A percentile compares a stretch with the other conserved stretches of the same genome.
Conservation (phyloP, 2,888 invertebrate species). For the Caenorhabditis zanzibari region DNA sequence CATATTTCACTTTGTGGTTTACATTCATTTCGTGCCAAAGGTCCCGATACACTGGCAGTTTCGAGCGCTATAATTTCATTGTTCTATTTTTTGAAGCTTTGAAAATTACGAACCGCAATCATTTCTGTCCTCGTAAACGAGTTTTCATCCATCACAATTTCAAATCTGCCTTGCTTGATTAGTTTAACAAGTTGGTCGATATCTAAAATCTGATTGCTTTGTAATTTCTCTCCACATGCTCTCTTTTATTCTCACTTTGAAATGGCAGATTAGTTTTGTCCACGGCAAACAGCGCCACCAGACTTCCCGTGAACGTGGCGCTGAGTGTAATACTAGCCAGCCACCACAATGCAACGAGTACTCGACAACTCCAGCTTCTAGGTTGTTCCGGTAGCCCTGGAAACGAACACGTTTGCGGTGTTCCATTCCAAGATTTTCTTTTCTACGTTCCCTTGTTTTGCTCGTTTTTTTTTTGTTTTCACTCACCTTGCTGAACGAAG, state of each 20-base stretch:
- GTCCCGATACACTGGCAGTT: constrained; percentile 67
- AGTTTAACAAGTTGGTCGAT: constrained; percentile 73
- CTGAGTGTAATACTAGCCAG: constrained; percentile 78
- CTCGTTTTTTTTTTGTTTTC: background rate
- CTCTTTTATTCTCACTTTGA: constrained; percentile 63
- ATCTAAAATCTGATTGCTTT: constrained; percentile 58
- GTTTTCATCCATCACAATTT: constrained; percentile 76
- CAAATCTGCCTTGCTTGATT: constrained; percentile 73
- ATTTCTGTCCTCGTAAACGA: constrained; percentile 63
- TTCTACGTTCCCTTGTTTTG: too few species aligned
- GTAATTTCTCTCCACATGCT: background rate
- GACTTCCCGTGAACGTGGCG: constrained; percentile 81
- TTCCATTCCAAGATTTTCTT: background rate
- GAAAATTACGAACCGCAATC: background rate
- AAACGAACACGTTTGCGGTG: constrained; percentile 7
- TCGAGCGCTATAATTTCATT: constrained; percentile 65
- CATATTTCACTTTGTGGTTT: constrained; percentile 74
- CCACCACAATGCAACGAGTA: constrained; percentile 80
- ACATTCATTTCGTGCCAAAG: constrained; percentile 77
- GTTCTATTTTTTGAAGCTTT: too few species aligned
- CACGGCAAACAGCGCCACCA: constrained; percentile 82
- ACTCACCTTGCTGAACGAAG: constrained; percentile 78
- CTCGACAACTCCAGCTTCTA: constrained; percentile 78
- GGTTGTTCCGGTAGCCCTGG: constrained; percentile 79
- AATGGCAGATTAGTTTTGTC: constrained; percentile 78